These are phyloP conservation scores for Notoglanidium macrostoma DNA, from an alignment of 2,797 vertebrate genomes.

Conservation along the genomic window DNA sequence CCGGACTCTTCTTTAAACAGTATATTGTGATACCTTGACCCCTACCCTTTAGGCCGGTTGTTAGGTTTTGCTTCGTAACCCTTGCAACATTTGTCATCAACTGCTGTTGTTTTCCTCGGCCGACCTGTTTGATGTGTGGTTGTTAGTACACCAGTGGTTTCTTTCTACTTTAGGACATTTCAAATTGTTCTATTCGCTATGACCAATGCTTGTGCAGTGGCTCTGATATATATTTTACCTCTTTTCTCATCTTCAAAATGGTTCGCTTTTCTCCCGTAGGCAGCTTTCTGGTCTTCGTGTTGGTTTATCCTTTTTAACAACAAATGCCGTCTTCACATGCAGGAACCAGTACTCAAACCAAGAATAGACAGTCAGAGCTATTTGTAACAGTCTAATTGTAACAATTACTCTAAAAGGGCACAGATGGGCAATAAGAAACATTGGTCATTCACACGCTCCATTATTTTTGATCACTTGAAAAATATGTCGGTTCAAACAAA, in stretches of 20 bases:
- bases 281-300: neutral
- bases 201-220: too few species aligned
- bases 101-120: neutral
- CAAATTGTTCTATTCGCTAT: too few species aligned
- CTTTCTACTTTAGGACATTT: too few species aligned
- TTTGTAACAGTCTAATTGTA: neutral
- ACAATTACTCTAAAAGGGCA: neutral
- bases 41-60: neutral
- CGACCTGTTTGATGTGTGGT: too few species aligned
- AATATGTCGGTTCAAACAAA: neutral
- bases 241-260: neutral
- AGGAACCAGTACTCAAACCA: neutral
- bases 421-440: neutral
- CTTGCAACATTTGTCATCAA: neutral
- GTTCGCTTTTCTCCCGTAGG: neutral
- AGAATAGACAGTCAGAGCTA: neutral
- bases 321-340: neutral
- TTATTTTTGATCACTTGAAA: neutral
- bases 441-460: neutral
- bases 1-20: too few species aligned
- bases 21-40: too few species aligned
- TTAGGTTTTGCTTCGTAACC: neutral
- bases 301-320: neutral
- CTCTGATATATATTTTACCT: neutral
- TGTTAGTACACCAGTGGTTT: too few species aligned